A percentile compares a stretch with the other conserved stretches of the same genome.
These are phyloP conservation scores for Maconellicoccus hirsutus DNA, from an alignment of 1,140 invertebrate species.

Conservation along the genomic window DNA sequence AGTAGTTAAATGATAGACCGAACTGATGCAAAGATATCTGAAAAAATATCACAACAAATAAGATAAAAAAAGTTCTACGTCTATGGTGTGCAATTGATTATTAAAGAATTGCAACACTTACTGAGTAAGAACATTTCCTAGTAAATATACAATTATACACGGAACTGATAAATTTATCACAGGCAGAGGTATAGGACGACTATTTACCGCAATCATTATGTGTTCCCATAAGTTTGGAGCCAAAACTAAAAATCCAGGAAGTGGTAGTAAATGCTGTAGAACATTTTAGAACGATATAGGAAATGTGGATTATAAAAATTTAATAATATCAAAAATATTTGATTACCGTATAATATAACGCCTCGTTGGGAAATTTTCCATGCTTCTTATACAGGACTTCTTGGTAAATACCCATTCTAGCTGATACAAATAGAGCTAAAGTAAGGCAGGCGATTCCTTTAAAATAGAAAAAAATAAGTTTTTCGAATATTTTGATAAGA, in stretches of 20 bases:
- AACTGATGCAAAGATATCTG: conserved; percentile 80
- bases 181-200: conserved; percentile 39
- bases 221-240: conserved; percentile 63
- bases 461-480: conserved; percentile 25
- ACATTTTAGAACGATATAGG: conserved; percentile 6
- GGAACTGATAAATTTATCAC: conserved; percentile 47
- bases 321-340: not conserved
- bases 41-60: conserved; percentile 27
- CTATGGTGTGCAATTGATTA: not conserved
- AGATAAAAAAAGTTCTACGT: conserved; percentile 29
- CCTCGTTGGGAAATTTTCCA: conserved; percentile 91
- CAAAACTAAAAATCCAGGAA: conserved; percentile 73
- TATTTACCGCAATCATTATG: conserved; percentile 45
- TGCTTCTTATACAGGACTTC: conserved; percentile 73
- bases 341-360: conserved; percentile 76
- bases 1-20: conserved; percentile 86
- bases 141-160: conserved; percentile 61
- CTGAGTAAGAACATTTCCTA: conserved; percentile 82
- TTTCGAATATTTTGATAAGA: not conserved
- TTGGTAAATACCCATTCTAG: conserved; percentile 93
- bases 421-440: conserved; percentile 81
- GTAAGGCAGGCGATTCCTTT: conserved; percentile 72
- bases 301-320: not conserved
- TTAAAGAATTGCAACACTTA: conserved; percentile 43
- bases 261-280: conserved; percentile 66